These are phyloP conservation scores for Drosophila bocqueti DNA, from an alignment of 1,140 invertebrate species.

Conservation along the genomic window DNA sequence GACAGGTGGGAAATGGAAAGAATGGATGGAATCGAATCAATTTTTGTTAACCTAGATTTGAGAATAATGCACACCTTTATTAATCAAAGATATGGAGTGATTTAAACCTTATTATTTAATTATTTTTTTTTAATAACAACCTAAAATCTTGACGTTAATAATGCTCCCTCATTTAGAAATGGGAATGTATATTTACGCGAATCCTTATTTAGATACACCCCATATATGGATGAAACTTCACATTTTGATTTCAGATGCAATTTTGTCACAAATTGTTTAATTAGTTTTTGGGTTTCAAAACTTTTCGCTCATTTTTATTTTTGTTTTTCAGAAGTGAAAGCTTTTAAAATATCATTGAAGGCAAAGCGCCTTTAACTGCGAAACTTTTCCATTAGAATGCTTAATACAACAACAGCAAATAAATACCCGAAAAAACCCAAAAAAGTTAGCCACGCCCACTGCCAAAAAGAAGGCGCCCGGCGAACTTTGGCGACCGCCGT, in stretches of 20 bases:
- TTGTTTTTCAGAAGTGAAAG: conserved; percentile 54
- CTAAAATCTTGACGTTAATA: too few species aligned
- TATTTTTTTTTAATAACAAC: background rate
- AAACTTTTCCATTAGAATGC: conserved; percentile 83
- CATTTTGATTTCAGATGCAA: conserved; percentile 24
- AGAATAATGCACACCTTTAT: background rate
- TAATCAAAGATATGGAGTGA: background rate
- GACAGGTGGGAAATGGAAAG: background rate
- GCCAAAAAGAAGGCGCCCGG: conserved; percentile 44
- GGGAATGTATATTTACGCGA: background rate
- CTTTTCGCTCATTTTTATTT: conserved; percentile 55
- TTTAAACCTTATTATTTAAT: background rate
- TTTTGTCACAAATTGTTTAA: conserved; percentile 30
- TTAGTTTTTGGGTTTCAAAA: conserved; percentile 44
- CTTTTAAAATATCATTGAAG: conserved; percentile 78
- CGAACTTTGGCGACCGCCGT: conserved; percentile 58
- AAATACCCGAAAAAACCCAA: conserved; percentile 7
- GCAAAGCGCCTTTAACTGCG: conserved; percentile 76
- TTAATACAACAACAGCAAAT: conserved; percentile 53
- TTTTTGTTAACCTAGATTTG: background rate
- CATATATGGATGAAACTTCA: background rate
- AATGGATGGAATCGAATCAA: conserved; percentile 6
- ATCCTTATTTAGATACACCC: background rate
- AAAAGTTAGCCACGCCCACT: conserved; percentile 60
- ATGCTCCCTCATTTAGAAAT: background rate